Conservation (phyloP, 2,888 invertebrate genomes). For the Eurytoma californica region DNA sequence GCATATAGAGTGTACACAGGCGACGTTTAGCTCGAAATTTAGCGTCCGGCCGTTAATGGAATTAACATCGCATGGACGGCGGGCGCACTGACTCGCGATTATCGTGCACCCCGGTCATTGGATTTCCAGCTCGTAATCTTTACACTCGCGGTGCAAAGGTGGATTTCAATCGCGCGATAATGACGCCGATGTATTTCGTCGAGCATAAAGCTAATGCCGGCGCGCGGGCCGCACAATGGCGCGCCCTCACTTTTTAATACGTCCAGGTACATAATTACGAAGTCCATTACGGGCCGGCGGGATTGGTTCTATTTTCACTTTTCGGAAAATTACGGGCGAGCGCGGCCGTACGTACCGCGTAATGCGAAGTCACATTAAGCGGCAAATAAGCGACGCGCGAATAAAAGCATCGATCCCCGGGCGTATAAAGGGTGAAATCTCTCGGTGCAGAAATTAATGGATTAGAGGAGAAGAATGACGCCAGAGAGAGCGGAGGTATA, state of each 20-base stretch:
- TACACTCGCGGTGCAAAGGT: no score
- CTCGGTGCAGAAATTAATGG: slow-evolving; percentile 50
- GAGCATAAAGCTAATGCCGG: not conserved
- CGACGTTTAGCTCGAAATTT: no score
- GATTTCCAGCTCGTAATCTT: no score
- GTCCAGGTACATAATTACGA: slow-evolving; percentile 15
- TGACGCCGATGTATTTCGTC: no score
- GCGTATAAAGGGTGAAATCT: slow-evolving; percentile 27
- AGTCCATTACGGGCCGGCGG: not conserved
- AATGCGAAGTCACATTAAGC: slow-evolving; percentile 44
- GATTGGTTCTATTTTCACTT: slow-evolving; percentile 14
- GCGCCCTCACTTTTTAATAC: not conserved
- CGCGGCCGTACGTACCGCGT: slow-evolving; percentile 1
- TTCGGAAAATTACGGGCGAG: slow-evolving; percentile 3
- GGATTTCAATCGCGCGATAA: no score
- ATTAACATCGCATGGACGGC: no score
- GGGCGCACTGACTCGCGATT: no score
- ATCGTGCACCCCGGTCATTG: no score
- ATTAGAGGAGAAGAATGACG: slow-evolving; percentile 50
- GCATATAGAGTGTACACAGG: no score
- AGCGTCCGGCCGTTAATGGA: no score
- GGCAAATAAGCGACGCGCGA: slow-evolving; percentile 45
- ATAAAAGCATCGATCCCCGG: slow-evolving; percentile 44
- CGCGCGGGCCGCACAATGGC: not conserved
- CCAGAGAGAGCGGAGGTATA: no score